Evolutionary conservation across 1,140 invertebrate genomes (phyloP), one percentile per base, ranked within the genome.

Genomic region (Pseudomyrmex pallidus): DNA sequence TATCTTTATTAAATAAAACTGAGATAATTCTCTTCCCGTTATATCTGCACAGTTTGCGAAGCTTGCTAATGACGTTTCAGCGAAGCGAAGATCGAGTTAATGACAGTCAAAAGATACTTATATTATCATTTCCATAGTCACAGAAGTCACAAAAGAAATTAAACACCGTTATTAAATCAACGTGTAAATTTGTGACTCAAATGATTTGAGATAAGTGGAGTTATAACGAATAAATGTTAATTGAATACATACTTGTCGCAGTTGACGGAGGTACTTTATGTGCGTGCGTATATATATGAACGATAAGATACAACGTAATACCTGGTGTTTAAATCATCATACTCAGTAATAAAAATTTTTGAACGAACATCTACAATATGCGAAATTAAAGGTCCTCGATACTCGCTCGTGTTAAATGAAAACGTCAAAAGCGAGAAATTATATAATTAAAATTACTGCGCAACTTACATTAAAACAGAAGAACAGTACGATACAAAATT

Each of bases 221-320:
- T 46, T 48, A 74, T 5, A 20, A 74, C 4, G 10, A 74, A 48
- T 63, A 63, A 74, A n/a, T 74, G 20, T 13, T 62, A 63, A 63
- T 62, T 50, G 50, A 63, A 25, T 20, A 5, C 1, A 22, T 64
- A 35, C 35, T 35, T 35, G 22, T 25, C 20, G 8, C 17, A 74
- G 63, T 74, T 22, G 62, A 2, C 12, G 56, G 48, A 0, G 1
- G 62, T 61, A 13, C 17, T 10, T 74, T 25, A 50, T 48, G n/a
- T n/a, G n/a, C n/a, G n/a, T n/a, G 9, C 35, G 20, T n/a, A 17
- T 46, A 10, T n/a, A 2, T n/a, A 13, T 25, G 10, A 5, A 48
- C 10, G 17, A 17, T 5, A n/a, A 70, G 7, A 48, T 8, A 44
- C 4, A 64, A 22, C 12, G 63, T 17, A 12, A 17, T 22, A 46